These are phyloP conservation scores for Marmota flaviventris DNA, from an alignment of 2,113 vertebrate species.

Conservation along the genomic window DNA sequence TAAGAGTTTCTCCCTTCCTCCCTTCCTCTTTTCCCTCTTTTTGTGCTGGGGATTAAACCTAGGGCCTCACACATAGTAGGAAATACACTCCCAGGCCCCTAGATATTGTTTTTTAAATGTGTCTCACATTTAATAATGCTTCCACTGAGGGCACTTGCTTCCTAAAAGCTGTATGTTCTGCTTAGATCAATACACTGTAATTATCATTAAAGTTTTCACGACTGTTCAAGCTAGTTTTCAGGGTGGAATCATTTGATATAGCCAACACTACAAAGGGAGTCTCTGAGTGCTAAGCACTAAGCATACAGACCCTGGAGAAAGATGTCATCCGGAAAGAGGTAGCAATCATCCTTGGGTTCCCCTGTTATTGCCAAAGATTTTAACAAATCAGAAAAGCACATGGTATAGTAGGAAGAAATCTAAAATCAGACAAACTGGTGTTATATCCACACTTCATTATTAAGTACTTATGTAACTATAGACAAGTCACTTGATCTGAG, in stretches of 20 bases:
- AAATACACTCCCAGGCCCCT: background rate
- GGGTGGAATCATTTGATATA: background rate
- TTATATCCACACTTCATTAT: background rate
- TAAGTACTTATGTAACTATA: background rate
- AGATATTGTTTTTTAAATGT: conserved; percentile 35
- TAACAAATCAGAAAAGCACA: conserved; percentile 41
- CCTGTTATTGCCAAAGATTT: background rate
- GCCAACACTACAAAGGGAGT: background rate
- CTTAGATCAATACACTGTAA: conserved; percentile 4
- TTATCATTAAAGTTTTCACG: background rate
- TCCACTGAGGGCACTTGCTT: conserved; percentile 18
- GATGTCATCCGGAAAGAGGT: background rate
- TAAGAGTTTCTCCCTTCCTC: background rate
- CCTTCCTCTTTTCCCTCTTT: too few species aligned
- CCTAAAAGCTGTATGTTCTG: conserved; percentile 27
- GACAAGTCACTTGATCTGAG: background rate
- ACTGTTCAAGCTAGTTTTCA: background rate
- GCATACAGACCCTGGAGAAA: conserved; percentile 5
- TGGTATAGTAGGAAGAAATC: background rate
- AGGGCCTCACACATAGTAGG: background rate
- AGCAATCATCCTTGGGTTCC: background rate
- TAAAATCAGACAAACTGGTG: background rate
- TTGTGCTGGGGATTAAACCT: too few species aligned
- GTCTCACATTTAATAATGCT: conserved; percentile 34
- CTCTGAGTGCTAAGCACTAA: background rate